A percentile compares a stretch with the other conserved stretches of the same genome.
Conservation (phyloP, 1,140 invertebrate species). For the Bombus confusus region DNA sequence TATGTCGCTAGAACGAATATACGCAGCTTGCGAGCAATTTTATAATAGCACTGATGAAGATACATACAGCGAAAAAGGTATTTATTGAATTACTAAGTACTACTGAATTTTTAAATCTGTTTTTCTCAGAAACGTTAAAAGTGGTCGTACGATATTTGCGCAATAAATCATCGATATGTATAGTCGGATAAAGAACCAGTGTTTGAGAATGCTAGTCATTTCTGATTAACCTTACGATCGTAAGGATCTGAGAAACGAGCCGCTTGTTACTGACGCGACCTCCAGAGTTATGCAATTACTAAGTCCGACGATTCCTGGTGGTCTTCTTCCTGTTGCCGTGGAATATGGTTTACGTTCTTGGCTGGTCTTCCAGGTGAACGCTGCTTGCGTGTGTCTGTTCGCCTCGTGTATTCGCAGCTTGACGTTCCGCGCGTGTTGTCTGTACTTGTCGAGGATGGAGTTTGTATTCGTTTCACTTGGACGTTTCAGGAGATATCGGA, state of each 20-base stretch:
- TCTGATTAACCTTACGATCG: constrained; percentile 28
- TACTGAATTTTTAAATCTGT: too few relatives aligned
- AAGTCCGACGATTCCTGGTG: constrained; percentile 37
- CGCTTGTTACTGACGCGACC: constrained; percentile 48
- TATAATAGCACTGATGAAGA: too few relatives aligned
- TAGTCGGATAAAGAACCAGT: constrained; percentile 23
- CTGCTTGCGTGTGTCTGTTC: not conserved
- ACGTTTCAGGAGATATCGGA: not conserved
- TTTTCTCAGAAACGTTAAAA: too few relatives aligned
- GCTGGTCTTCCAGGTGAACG: not conserved
- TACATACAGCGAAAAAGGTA: too few relatives aligned
- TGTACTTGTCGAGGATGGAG: not conserved
- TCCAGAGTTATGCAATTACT: constrained; percentile 53
- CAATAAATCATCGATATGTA: not conserved
- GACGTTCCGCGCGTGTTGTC: not conserved
- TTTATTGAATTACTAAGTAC: too few relatives aligned
- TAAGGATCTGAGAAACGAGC: constrained; percentile 35
- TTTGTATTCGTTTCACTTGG: not conserved
- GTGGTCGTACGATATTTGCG: too few relatives aligned
- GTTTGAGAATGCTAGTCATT: not conserved
- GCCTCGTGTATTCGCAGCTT: not conserved
- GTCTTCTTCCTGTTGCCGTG: constrained; percentile 24
- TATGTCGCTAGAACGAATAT: too few relatives aligned
- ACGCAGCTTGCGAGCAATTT: too few relatives aligned
- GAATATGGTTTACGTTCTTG: constrained; percentile 29